Evolutionary conservation across 2,888 invertebrate species (phyloP).

Genomic region (Achlya flavicornis): DNA sequence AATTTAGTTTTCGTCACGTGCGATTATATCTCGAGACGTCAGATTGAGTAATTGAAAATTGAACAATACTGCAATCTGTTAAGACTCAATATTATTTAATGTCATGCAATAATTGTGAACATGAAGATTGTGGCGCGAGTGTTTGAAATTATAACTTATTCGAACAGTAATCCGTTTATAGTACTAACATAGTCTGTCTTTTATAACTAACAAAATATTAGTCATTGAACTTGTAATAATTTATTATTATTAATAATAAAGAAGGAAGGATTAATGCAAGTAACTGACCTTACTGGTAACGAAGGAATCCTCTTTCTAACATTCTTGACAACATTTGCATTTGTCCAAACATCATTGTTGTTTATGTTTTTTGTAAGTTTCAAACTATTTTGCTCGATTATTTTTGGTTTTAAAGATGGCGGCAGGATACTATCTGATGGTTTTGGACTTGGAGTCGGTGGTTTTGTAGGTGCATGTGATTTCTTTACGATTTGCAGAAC

Average conservation of each 20-base stretch:
- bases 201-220: too few species aligned
- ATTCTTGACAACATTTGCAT: slow-evolving; percentile 56
- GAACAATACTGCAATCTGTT: slow-evolving; percentile 18
- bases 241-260: too few species aligned
- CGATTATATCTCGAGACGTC: slow-evolving; percentile 38
- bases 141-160: slow-evolving; percentile 38
- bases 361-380: slow-evolving; percentile 74
- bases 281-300: slow-evolving; percentile 59
- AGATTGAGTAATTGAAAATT: slow-evolving; percentile 27
- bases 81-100: slow-evolving; percentile 27
- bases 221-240: too few species aligned
- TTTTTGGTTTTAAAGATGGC: slow-evolving; percentile 66
- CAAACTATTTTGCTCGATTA: slow-evolving; percentile 50
- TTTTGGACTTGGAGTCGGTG: slow-evolving; percentile 35
- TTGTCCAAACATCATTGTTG: slow-evolving; percentile 75
- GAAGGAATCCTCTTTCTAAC: slow-evolving; percentile 51
- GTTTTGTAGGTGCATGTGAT: slow-evolving; percentile 55
- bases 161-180: slow-evolving; percentile 43
- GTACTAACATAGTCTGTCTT: too few species aligned
- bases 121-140: slow-evolving; percentile 39
- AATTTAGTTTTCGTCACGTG: slow-evolving; percentile 55
- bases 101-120: neutral
- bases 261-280: neutral
- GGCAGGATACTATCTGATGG: slow-evolving; percentile 55
- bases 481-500: slow-evolving; percentile 74